Evolutionary conservation across 2,888 invertebrate genomes (phyloP).

Genomic region (Caenorhabditis sp.): DNA sequence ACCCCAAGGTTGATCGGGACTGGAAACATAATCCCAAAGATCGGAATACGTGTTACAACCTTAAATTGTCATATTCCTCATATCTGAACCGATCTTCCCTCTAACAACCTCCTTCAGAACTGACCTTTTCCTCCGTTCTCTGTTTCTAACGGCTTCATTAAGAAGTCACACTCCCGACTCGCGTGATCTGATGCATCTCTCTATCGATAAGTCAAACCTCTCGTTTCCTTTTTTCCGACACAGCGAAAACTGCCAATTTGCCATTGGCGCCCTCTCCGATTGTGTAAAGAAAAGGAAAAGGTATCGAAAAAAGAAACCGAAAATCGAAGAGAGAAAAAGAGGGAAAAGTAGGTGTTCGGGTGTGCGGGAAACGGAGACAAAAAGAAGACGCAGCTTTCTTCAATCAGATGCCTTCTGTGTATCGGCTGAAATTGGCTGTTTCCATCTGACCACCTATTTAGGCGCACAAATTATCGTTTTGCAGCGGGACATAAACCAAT

Average conservation of each 20-base stretch:
- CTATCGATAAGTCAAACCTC: conserved; percentile 41
- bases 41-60: background rate
- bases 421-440: conserved; percentile 46
- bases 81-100: no score
- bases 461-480: conserved; percentile 13
- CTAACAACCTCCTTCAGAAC: background rate
- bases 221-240: conserved; percentile 23
- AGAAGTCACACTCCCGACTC: conserved; percentile 58
- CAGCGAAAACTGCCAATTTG: conserved; percentile 53
- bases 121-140: conserved; percentile 17
- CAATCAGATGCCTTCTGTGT: conserved; percentile 16
- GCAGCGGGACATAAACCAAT: background rate
- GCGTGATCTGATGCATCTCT: conserved; percentile 50
- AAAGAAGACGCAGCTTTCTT: conserved; percentile 22
- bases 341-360: conserved; percentile 45
- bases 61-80: background rate
- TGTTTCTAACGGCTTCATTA: conserved; percentile 10
- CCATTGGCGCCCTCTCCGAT: conserved; percentile 9
- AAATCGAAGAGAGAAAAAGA: conserved; percentile 25
- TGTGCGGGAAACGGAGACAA: conserved; percentile 20
- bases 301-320: conserved; percentile 20
- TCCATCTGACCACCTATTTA: conserved; percentile 45
- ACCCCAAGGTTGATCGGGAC: background rate
- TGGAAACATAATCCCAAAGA: background rate
- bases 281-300: conserved; percentile 44